Base-by-base conservation (phyloP, 2,888 invertebrate genomes). In the Drosophila neotestacea region DNA sequence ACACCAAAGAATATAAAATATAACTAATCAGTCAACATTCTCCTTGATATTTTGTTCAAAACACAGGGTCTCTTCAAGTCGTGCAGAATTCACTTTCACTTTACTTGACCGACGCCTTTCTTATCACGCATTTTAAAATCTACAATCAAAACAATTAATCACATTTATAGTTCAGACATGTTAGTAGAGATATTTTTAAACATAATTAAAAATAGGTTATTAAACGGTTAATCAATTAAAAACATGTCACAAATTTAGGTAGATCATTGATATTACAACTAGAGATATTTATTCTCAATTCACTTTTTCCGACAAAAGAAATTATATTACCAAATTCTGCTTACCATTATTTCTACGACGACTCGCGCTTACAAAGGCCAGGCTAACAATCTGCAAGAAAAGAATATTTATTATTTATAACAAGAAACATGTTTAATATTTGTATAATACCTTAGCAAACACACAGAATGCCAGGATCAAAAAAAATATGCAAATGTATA, bases 401-500 rank as follows among this genome's bases (percentile, higher is more conserved):
- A 55, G 4, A 39, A 7, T 6, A 16, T 1, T 9, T 27, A 1
- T 51, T 38, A 22, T 0, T 27, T 32, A 6, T 9, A 32, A 7
- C 32, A 32, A 5, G 2, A 16, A n/a, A 3, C 22, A 32, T 9
- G 2, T n/a, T 6, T 4, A 10, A 27, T 5, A 13, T 9, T 4
- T 10, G 3, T 4, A n/a, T 32, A 42, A 6, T 52, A 79, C 81
- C 61, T 44, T 77, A n/a, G 81, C 11, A n/a, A 85, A 66, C 1
- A 67, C 0, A 1, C 22, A 5, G 2, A 66, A 10, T 11, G 59
- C 69, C 34, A 85, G 32, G 5, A 62, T 2, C 4, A 79, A n/a
- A 6, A 83, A 58, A 1, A 50, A 2, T 30, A 77, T 34, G 28
- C 66, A 44, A 9, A 81, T 58, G 7, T 56, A 68, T 6, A 76